Percentiles rank a stretch among this genome's conserved stretches.
phyloP scores from a whole-genome alignment of 2,797 vertebrate species.

The Macroramphosus scolopax region DNA sequence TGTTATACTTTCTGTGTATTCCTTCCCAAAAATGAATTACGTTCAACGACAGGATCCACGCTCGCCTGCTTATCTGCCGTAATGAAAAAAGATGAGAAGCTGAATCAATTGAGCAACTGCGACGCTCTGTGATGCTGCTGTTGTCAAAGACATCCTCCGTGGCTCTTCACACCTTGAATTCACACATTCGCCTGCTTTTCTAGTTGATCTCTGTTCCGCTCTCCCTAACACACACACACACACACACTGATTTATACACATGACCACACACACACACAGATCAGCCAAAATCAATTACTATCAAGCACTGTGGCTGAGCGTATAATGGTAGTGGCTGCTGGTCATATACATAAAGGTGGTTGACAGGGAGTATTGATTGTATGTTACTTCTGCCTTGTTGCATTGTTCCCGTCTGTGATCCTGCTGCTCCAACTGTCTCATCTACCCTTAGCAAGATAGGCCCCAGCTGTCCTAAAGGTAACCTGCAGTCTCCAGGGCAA shows the following conservation, averaged over 20 bases:
- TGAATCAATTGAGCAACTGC: slow-evolving; percentile 17
- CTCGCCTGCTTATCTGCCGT: slow-evolving; percentile 8
- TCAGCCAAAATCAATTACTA: slow-evolving; percentile 55
- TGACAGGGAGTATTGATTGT: slow-evolving; percentile 64
- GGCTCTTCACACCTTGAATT: slow-evolving; percentile 18
- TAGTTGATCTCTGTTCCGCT: rapidly evolving
- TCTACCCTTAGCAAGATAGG: slow-evolving; percentile 50
- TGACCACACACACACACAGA: slow-evolving; percentile 33
- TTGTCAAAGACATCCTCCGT: slow-evolving; percentile 16
- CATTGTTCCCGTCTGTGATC: slow-evolving; percentile 46
- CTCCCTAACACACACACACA: neutral
- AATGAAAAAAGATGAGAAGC: slow-evolving; percentile 6
- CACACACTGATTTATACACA: slow-evolving; percentile 26
- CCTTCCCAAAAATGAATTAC: neutral
- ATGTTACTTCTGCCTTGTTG: slow-evolving; percentile 46
- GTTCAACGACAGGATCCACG: neutral
- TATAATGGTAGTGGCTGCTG: slow-evolving; percentile 43
- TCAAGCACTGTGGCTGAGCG: slow-evolving; percentile 33
- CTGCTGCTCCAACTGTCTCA: slow-evolving; percentile 51
- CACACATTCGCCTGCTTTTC: neutral
- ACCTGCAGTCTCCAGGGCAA: slow-evolving; percentile 50
- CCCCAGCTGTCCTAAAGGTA: slow-evolving; percentile 39
- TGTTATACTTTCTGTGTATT: too few species aligned
- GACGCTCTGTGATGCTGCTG: neutral
- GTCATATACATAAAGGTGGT: slow-evolving; percentile 57